Evolutionary conservation across 1,140 invertebrate genomes (phyloP), one percentile per base, ranked within the genome.

Genomic region (Hypothenemus hampei): DNA sequence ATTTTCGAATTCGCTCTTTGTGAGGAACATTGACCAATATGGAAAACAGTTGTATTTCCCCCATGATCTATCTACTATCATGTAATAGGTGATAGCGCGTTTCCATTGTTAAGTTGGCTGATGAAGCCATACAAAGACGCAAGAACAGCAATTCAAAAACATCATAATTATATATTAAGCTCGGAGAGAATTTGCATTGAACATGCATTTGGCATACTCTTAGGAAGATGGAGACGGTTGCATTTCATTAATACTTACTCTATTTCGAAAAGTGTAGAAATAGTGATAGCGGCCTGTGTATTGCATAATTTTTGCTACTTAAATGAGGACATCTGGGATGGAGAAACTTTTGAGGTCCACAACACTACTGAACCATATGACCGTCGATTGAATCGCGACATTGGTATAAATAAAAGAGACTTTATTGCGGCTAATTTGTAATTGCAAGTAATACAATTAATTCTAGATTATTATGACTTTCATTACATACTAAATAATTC

Each of bases 301-400:
- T 37, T 57, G 18, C 55, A 57, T 43, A 57, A 57, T 57, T 57
- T 50, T 41, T 57, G 55, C 35, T 41, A 44, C 16, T 22, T 57
- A 23, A 43, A 52, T 39, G 16, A 24, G 4, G 54, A 57, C 43
- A 21, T 36, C 4, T 57, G 54, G 54, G 22, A 36, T 24, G 46
- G 41, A 20, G 54, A 29, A 57, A 7, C 2, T 4, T 3, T 3
- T 44, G 41, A 43, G n/a, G n/a, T n/a, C n/a, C n/a, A n/a, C n/a
- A n/a, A n/a, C n/a, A n/a, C n/a, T n/a, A n/a, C n/a, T n/a, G n/a
- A n/a, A n/a, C n/a, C n/a, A n/a, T n/a, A n/a, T n/a, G n/a, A n/a
- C n/a, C n/a, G n/a, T n/a, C n/a, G n/a, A n/a, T n/a, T n/a, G n/a
- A n/a, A n/a, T n/a, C n/a, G n/a, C n/a, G n/a, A n/a, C n/a, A n/a